These are phyloP conservation scores for Sphaeramia orbicularis DNA, from an alignment of 2,797 vertebrate species.

Conservation along the genomic window DNA sequence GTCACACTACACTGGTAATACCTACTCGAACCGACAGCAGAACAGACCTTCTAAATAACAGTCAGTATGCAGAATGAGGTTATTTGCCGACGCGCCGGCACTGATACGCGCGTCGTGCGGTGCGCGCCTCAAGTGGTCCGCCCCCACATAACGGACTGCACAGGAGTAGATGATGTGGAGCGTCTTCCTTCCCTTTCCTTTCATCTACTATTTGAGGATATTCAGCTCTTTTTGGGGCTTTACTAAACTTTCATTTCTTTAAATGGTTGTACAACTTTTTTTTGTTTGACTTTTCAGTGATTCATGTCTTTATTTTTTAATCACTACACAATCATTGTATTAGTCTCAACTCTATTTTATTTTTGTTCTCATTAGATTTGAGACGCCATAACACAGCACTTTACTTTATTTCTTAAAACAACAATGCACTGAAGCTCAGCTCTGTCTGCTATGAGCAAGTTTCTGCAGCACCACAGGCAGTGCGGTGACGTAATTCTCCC, in stretches of 20 bases:
- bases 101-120: constrained; percentile 54
- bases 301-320: too few species aligned
- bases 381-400: too few species aligned
- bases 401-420: not conserved
- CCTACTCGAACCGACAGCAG: constrained; percentile 2
- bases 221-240: not conserved
- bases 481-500: constrained; percentile 70
- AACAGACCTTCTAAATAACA: constrained; percentile 39
- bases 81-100: constrained; percentile 59
- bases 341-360: too few species aligned
- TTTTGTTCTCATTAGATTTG: too few species aligned
- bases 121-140: constrained; percentile 74
- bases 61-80: constrained; percentile 53
- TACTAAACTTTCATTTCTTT: not conserved
- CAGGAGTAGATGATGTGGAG: constrained; percentile 13
- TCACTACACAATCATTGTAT: too few species aligned
- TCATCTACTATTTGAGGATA: not conserved
- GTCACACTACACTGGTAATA: constrained; percentile 19
- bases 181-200: not conserved
- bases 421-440: constrained; percentile 1
- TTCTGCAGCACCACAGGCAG: constrained; percentile 32
- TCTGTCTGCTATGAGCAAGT: constrained; percentile 20
- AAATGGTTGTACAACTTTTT: not conserved
- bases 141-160: constrained; percentile 62
- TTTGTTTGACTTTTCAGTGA: not conserved